A percentile compares a stretch with the other conserved stretches of the same genome.
Evolutionary conservation across 1,140 invertebrate species (phyloP).

Genomic region (Pararge aegeria): DNA sequence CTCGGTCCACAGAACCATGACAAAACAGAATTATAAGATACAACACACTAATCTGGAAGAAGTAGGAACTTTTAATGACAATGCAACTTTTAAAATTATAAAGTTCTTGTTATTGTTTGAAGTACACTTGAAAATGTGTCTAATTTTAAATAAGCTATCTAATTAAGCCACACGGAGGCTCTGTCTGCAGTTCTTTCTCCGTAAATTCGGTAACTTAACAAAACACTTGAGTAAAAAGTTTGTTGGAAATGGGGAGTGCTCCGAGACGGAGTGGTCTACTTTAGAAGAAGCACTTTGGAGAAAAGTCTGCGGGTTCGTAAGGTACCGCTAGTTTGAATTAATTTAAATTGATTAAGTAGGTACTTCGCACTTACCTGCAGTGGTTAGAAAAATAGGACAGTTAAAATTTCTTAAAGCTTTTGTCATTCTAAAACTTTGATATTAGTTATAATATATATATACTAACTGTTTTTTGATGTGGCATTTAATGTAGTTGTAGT

Average conservation of each 20-base stretch:
- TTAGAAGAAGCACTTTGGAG: slow-evolving; percentile 16
- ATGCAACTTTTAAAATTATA: too few relatives aligned
- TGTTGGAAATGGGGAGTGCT: slow-evolving; percentile 19
- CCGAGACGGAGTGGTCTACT: slow-evolving; percentile 21
- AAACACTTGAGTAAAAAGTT: slow-evolving; percentile 20
- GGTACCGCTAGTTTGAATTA: slow-evolving; percentile 2
- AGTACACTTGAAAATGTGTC: not conserved
- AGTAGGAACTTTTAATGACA: too few relatives aligned
- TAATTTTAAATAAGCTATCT: slow-evolving; percentile 3
- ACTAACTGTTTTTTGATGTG: too few relatives aligned
- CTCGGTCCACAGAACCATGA: too few relatives aligned
- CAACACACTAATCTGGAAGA: too few relatives aligned
- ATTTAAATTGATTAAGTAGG: slow-evolving; percentile 2
- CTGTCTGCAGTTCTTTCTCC: not conserved
- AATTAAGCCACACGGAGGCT: slow-evolving; percentile 1
- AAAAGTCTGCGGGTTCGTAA: slow-evolving; percentile 6
- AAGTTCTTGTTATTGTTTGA: not conserved
- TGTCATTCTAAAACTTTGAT: too few relatives aligned
- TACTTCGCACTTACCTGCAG: not conserved
- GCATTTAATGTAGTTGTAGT: too few relatives aligned
- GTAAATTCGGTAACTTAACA: slow-evolving; percentile 19
- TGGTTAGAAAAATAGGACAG: not conserved
- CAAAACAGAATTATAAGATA: too few relatives aligned
- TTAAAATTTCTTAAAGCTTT: not conserved
- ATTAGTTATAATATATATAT: too few relatives aligned